phyloP scores from a whole-genome alignment of 2,113 vertebrate genomes.

The human (Homo sapiens) region GRCh38 chr7:29332501-29333000 shows the following conservation, averaged over 20 bases:
- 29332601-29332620: neutral
- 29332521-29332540: neutral
- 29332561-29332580: neutral
- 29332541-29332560: neutral
- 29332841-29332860: neutral
- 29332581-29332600: neutral
- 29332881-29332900: neutral
- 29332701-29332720: neutral
- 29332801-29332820: neutral
- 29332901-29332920: neutral
- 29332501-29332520: neutral
- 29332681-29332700: neutral
- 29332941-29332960: neutral
- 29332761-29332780: neutral
- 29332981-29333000: neutral
- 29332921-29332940: neutral
- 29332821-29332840: neutral
- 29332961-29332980: neutral
- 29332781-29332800: neutral
- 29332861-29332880: neutral
- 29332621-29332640: neutral
- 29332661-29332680: neutral
- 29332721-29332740: neutral
- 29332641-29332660: neutral
- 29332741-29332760: neutral